These are phyloP conservation scores for Spisula solida DNA, from an alignment of 2,888 invertebrate genomes.

Conservation along the genomic window DNA sequence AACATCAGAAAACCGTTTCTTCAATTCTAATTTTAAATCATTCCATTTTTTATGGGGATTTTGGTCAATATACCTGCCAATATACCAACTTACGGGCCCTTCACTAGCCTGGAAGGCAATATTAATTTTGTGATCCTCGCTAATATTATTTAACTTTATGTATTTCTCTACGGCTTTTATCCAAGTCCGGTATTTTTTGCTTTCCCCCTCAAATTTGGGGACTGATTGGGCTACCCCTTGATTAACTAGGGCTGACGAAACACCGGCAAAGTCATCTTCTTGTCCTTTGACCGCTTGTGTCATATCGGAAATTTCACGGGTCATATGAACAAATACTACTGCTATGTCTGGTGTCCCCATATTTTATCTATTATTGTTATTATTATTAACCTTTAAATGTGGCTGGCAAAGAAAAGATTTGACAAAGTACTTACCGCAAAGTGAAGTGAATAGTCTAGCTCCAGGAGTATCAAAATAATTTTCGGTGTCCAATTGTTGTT, in stretches of 20 bases:
- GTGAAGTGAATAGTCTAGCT: too few species aligned
- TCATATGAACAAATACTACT: too few species aligned
- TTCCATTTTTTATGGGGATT: not conserved
- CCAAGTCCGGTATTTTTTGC: not conserved
- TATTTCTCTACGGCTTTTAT: constrained; percentile 12
- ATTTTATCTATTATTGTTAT: too few species aligned
- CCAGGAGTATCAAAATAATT: too few species aligned
- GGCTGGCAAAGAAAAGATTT: too few species aligned
- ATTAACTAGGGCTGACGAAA: not conserved
- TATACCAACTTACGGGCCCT: constrained; percentile 15
- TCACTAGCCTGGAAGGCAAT: not conserved
- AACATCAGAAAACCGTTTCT: constrained; percentile 27
- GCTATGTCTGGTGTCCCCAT: too few species aligned
- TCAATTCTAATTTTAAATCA: not conserved
- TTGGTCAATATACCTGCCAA: not conserved
- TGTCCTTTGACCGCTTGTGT: too few species aligned
- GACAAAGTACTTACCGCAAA: too few species aligned
- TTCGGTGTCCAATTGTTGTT: too few species aligned
- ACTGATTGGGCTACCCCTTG: not conserved
- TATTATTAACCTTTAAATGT: too few species aligned
- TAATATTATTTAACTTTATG: not conserved
- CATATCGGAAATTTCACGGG: too few species aligned
- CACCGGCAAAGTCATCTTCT: too few species aligned
- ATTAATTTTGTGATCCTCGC: not conserved
- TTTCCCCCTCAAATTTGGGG: not conserved